Base-by-base conservation (phyloP, 2,888 invertebrate species). In the Dyspetes luteomarginatus region DNA sequence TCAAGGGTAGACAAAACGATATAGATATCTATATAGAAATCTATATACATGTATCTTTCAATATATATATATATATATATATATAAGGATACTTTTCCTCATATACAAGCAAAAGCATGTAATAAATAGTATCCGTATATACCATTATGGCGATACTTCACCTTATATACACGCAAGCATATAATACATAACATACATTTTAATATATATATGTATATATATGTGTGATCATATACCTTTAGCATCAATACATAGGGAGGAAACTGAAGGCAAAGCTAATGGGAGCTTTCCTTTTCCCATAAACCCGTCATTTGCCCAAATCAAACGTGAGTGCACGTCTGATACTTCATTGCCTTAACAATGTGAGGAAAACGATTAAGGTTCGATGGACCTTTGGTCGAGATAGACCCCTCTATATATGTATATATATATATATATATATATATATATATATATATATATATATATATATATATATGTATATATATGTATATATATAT, bases 201-300 rank as follows among this genome's bases (percentile, higher is more conserved):
- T n/a, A n/a, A n/a, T 41, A 19, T 5, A 17, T 30, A 50, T 4
- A n/a, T 67, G 17, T 36, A 30, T 9, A 55, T 15, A 41, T 52
- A 41, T 56, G n/a, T 30, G 2, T 3, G 2, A 15, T 3, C 19
- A 12, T 68, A 72, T 84, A 84, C 79, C 78, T 85, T 83, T 84
- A 80, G 77, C 77, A 78, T 68, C 56, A 72, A 28, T 45, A 67
- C 36, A 12, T 36, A 36, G n/a, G n/a, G n/a, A n/a, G n/a, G n/a
- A n/a, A n/a, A 41, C 65, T 60, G 65, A 65, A 45, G 62, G 76
- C 43, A 55, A 80, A 62, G 67, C 71, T 80, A 72, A 67, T 67
- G 28, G 71, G 52, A 60, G 67, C 65, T 76, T 60, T 67, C 48
- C 67, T 41, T 55, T 72, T 12, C 4, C 71, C 55, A 26, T 72